Base-by-base conservation (phyloP, 2,888 invertebrate species). In the Drosophila diplacantha region DNA sequence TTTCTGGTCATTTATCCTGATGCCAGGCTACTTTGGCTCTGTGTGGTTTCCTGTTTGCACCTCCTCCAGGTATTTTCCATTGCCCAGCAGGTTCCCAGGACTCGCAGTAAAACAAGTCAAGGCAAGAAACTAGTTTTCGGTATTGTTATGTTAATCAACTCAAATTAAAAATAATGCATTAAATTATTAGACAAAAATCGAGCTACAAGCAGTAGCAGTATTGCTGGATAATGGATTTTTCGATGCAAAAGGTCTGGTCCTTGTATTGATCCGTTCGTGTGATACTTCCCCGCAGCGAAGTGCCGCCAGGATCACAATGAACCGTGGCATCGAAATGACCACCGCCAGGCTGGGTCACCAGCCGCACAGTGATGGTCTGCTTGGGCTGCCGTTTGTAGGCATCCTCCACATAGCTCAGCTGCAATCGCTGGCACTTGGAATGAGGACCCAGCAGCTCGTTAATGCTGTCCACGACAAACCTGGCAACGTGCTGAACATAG, bases 301-400 rank as follows among this genome's bases (percentile, higher is more conserved):
- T 62, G 1, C 18, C 12, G 2, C 5, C 24, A 12, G 24, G 39
- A 14, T 47, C 34, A 61, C 14, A 12, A 20, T 12, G 9, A 1
- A 41, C 49, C 2, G 60, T 60, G 22, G 34, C 60, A 29, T 62
- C 60, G 18, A 62, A 62, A 2, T 26, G 38, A 3, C 63, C 63
- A 14, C 12, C 5, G 14, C 60, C 63, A 1, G 60, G 63, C 6
- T 14, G 2, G 6, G 60, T 60, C 34, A 62, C 49, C 26, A 60
- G 26, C 1, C 63, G 34, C 4, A 62, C 49, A 2, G 49, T 60
- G 22, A 60, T n/a, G 5, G 34, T 22, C 2, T 44, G 2, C 11
- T 31, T 38, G 3, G 14, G 12, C 4, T 39, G 16, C 14, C 62
- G 18, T 5, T 41, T n/a, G 12, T 60, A 60, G 34, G 60, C 60